Conservation (phyloP, 2,113 vertebrate genomes). For the Myanophis thanlyinensis region DNA sequence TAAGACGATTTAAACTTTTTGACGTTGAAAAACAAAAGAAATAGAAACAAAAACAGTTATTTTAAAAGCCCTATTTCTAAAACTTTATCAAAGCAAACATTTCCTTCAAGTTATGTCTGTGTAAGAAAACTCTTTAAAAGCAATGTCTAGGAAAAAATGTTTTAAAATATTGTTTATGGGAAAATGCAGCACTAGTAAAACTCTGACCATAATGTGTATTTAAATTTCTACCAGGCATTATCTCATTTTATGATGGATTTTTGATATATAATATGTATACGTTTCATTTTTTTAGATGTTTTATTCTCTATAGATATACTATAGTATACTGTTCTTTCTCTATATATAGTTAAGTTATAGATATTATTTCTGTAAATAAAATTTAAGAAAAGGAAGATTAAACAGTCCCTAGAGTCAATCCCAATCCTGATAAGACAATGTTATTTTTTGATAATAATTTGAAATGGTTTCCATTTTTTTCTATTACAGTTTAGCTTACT, state of each 20-base stretch:
- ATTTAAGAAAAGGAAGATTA: neutral
- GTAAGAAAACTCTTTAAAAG: neutral
- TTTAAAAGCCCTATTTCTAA: neutral
- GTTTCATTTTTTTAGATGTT: neutral
- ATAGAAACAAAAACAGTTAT: neutral
- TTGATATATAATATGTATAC: neutral
- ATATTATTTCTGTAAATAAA: neutral
- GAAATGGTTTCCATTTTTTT: neutral
- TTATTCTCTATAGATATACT: neutral
- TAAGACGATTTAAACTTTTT: neutral
- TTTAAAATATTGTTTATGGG: neutral
- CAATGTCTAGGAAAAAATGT: neutral
- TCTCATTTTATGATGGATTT: neutral
- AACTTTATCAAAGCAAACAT: constrained; percentile 1
- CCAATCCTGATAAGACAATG: neutral
- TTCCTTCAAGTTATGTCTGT: neutral
- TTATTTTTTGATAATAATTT: neutral
- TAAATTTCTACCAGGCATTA: neutral
- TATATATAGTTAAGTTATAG: neutral
- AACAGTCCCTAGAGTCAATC: neutral
- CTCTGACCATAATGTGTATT: neutral
- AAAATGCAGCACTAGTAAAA: neutral
- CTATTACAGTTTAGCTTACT: neutral
- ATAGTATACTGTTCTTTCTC: neutral
- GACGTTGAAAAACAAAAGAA: neutral